A percentile compares a stretch with the other conserved stretches of the same genome.
These are phyloP conservation scores for Philypnodon macrostomus DNA, from an alignment of 2,797 vertebrate genomes.

Conservation along the genomic window DNA sequence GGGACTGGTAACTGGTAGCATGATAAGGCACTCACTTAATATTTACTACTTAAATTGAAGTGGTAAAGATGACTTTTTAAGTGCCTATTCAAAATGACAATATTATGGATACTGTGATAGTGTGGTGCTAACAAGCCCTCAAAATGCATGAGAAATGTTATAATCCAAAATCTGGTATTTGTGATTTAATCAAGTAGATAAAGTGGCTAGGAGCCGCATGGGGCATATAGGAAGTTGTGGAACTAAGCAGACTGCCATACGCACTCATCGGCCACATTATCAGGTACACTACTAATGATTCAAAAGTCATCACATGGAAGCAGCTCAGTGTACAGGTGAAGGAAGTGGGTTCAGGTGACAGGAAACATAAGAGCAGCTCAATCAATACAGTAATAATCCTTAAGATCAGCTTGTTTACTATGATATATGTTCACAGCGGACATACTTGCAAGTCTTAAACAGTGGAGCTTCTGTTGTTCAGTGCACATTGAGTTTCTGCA, in stretches of 20 bases:
- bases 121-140: conserved; percentile 17
- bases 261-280: no score
- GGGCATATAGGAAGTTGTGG: conserved; percentile 45
- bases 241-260: not conserved
- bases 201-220: conserved; percentile 44
- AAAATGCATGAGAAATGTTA: conserved; percentile 47
- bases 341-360: no score
- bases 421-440: conserved; percentile 26
- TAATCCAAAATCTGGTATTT: conserved; percentile 69
- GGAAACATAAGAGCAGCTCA: conserved; percentile 29
- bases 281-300: no score
- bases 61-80: no score
- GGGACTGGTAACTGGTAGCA: no score
- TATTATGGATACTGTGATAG: no score
- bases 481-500: conserved; percentile 45
- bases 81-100: no score
- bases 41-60: no score
- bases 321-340: no score
- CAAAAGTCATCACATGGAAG: no score
- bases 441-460: conserved; percentile 12
- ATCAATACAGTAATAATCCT: conserved; percentile 40
- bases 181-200: conserved; percentile 39
- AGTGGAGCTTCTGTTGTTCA: conserved; percentile 18
- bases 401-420: conserved; percentile 31
- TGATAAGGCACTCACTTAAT: no score